Conservation (phyloP, 1,140 invertebrate genomes). For the Paraescarpia echinospica region DNA sequence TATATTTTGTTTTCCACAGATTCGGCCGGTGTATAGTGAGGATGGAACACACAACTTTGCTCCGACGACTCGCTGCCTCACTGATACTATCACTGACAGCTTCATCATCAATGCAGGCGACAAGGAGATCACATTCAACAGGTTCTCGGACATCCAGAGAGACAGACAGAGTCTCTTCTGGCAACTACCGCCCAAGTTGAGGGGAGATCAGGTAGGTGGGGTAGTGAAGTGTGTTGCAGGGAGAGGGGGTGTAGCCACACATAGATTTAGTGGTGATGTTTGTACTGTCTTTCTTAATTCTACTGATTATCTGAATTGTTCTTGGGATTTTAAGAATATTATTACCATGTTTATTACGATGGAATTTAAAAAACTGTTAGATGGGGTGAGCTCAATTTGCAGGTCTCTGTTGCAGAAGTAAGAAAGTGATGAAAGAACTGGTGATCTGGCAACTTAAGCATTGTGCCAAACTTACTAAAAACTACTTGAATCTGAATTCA, state of each 20-base stretch:
- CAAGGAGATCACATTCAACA: constrained; percentile 61
- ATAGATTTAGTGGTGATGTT: not conserved
- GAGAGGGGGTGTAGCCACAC: not conserved
- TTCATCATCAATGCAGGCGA: constrained; percentile 52
- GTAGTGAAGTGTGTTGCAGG: not conserved
- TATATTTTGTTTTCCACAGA: constrained; percentile 32
- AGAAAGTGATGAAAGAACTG: not conserved
- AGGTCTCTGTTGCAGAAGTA: too few species aligned
- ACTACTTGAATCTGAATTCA: not conserved
- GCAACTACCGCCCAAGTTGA: constrained; percentile 73
- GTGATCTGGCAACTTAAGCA: not conserved
- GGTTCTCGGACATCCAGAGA: constrained; percentile 52
- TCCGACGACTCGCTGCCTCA: constrained; percentile 53
- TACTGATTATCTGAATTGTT: not conserved
- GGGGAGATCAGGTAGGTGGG: constrained; percentile 73
- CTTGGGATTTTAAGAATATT: not conserved
- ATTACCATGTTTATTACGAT: too few species aligned
- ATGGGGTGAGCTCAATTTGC: too few species aligned
- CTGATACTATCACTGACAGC: constrained; percentile 53
- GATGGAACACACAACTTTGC: constrained; percentile 56
- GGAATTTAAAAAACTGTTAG: too few species aligned
- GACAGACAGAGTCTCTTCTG: constrained; percentile 66
- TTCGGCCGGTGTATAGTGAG: constrained; percentile 41
- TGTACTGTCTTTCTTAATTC: not conserved
- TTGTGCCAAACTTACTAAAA: not conserved